phyloP scores from a whole-genome alignment of 2,113 vertebrate genomes.

The Colius striatus region DNA sequence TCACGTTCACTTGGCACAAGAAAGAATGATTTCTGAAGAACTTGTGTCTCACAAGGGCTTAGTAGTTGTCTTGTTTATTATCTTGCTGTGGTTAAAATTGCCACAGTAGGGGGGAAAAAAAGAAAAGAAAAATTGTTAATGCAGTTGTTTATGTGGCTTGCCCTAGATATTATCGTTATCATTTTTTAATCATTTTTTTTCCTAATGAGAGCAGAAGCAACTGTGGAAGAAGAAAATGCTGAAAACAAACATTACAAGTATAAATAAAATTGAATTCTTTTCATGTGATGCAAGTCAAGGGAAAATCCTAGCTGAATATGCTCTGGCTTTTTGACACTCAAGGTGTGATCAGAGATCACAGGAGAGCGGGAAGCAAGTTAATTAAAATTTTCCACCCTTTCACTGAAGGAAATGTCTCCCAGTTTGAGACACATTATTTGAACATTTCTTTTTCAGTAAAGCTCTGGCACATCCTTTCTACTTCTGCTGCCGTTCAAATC shows the following conservation, averaged over 20 bases:
- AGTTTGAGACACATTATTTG: constrained; percentile 34
- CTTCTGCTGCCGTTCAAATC: constrained; percentile 11
- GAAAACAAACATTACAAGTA: constrained; percentile 65
- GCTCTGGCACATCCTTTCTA: neutral
- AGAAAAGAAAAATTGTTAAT: constrained; percentile 44
- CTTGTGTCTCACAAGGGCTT: constrained; percentile 36
- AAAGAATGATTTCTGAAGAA: constrained; percentile 32
- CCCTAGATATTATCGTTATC: constrained; percentile 53
- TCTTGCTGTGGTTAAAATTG: constrained; percentile 51
- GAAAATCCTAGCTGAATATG: constrained; percentile 56
- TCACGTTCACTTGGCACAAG: constrained; percentile 1
- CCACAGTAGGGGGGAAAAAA: neutral
- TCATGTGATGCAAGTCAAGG: constrained; percentile 55
- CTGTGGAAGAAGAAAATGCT: constrained; percentile 35
- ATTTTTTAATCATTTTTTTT: constrained; percentile 6
- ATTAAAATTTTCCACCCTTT: constrained; percentile 75
- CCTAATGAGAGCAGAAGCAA: constrained; percentile 49
- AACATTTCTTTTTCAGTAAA: constrained; percentile 24
- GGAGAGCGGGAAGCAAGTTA: constrained; percentile 78
- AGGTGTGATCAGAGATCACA: constrained; percentile 79
- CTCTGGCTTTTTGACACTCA: constrained; percentile 67
- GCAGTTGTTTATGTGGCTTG: constrained; percentile 50
- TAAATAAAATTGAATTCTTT: constrained; percentile 72
- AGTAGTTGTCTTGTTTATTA: constrained; percentile 31
- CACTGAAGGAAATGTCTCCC: constrained; percentile 66